A percentile compares a stretch with the other conserved stretches of the same genome.
phyloP scores from a whole-genome alignment of 2,888 invertebrate species.

The Nudaria mundana region DNA sequence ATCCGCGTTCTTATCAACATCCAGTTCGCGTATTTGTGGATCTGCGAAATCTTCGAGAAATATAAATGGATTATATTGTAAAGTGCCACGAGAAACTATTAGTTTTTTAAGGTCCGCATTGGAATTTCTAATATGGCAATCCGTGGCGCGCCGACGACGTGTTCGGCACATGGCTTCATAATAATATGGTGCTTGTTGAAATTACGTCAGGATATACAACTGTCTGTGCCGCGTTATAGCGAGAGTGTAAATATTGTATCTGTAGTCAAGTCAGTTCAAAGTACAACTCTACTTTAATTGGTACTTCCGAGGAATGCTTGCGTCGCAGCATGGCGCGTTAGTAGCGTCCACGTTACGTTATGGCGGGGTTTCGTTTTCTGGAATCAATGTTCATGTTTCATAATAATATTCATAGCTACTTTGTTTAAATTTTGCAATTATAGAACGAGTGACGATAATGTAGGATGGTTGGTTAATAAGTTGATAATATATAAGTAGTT shows the following conservation, averaged over 20 bases:
- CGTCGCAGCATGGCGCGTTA: constrained; percentile 58
- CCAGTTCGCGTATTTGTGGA: constrained; percentile 77
- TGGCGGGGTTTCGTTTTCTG: constrained; percentile 61
- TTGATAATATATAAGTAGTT: too few species aligned
- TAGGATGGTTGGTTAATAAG: constrained; percentile 8
- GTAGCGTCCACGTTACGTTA: constrained; percentile 74
- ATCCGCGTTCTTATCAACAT: constrained; percentile 73
- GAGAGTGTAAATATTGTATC: constrained; percentile 52
- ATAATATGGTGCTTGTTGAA: constrained; percentile 69
- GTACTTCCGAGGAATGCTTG: constrained; percentile 26
- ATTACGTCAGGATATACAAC: constrained; percentile 55
- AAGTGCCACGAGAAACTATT: constrained; percentile 61
- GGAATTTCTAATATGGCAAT: constrained; percentile 75
- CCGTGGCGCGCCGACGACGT: constrained; percentile 73
- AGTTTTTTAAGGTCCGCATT: constrained; percentile 74
- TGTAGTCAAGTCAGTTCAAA: constrained; percentile 23
- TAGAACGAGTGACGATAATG: not conserved
- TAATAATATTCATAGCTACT: too few species aligned
- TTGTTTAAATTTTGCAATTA: too few species aligned
- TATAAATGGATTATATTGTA: constrained; percentile 81
- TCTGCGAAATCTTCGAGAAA: constrained; percentile 75
- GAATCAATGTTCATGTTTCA: constrained; percentile 17
- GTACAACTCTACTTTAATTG: constrained; percentile 21
- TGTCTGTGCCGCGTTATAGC: constrained; percentile 47
- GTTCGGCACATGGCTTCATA: constrained; percentile 74